Evolutionary conservation across 35 echinoderm and acorn worm species (phyloP), one percentile per base, ranked within the genome.

Genomic region (Hemicentrotus pulcherrimus): DNA sequence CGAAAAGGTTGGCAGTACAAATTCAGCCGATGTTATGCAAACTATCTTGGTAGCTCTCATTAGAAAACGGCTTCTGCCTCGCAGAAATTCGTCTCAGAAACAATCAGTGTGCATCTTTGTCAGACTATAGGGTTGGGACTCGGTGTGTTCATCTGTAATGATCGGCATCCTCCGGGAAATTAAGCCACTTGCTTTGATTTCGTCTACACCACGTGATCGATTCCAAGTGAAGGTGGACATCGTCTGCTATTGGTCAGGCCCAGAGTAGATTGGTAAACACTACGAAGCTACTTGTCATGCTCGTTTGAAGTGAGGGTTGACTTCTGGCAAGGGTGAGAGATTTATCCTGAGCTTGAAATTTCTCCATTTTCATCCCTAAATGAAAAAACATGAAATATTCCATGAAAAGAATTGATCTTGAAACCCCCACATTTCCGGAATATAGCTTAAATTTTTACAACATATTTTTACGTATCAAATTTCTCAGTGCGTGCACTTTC

Each of bases 121-220:
- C 28, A 78, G 19, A 18, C 28, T 78, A n/a, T 78, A 14, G 65
- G n/a, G 65, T 78, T 78, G 65, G 65, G 65, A 78, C 65, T 28
- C 5, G 19, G 65, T 78, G 65, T 78, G 65, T 78, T 78, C 65
- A 78, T n/a, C 65, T 78, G 65, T 2, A 78, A 78, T 78, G 65
- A 78, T 78, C 22, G 2, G 22, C 22, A 78, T 78, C 65, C 65
- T 78, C 19, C 22, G 65, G 65, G 65, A 78, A 78, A 78, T 78
- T 78, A 78, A 78, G 19, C 65, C 65, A 78, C 65, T 78, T 78
- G 65, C 65, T 28, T 78, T 78, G 65, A 78, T 78, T 78, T 78
- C 28, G 65, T 78, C 65, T 71, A 71, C 24, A 71, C 61, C 65
- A 78, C 19, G 65, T 78, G 65, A 78, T 7, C 19, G 28, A 78